These are phyloP conservation scores for Eupithecia vulgata DNA, from an alignment of 2,888 invertebrate genomes.

Conservation along the genomic window DNA sequence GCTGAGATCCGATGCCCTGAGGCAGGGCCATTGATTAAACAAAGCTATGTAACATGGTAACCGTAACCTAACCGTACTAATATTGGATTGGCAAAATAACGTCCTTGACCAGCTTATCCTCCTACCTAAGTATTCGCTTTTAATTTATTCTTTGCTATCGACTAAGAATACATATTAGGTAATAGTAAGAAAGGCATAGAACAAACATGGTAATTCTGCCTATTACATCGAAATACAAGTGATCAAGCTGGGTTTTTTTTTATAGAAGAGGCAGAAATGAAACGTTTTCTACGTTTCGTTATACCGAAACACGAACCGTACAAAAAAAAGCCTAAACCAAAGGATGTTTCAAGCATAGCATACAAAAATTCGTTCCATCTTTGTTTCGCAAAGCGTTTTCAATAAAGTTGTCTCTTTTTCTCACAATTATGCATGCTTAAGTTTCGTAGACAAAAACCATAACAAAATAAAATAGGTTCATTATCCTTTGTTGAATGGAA, in stretches of 20 bases:
- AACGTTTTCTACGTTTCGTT: conserved; percentile 40
- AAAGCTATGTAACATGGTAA: conserved; percentile 45
- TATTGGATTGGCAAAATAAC: conserved; percentile 22
- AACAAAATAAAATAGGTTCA: background rate
- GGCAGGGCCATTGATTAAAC: conserved; percentile 79
- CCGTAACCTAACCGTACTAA: conserved; percentile 7
- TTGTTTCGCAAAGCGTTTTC: background rate
- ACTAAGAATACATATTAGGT: too few relatives aligned
- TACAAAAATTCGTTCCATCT: background rate
- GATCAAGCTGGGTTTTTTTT: too few relatives aligned
- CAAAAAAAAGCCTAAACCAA: background rate
- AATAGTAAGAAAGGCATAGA: too few relatives aligned
- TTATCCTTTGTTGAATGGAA: too few relatives aligned
- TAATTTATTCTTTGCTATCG: too few relatives aligned
- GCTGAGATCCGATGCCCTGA: conserved; percentile 78
- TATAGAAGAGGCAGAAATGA: background rate
- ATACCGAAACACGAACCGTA: background rate
- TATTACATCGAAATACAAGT: too few relatives aligned
- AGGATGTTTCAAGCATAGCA: background rate
- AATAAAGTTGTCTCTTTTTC: background rate
- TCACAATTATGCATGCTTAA: background rate
- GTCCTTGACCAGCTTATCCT: conserved; percentile 24
- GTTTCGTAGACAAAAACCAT: background rate
- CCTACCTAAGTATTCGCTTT: too few relatives aligned
- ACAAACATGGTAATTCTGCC: too few relatives aligned